Percentiles rank a stretch among this genome's conserved stretches.
phyloP scores from a whole-genome alignment of 2,113 vertebrate genomes.

The Morone saxatilis region DNA sequence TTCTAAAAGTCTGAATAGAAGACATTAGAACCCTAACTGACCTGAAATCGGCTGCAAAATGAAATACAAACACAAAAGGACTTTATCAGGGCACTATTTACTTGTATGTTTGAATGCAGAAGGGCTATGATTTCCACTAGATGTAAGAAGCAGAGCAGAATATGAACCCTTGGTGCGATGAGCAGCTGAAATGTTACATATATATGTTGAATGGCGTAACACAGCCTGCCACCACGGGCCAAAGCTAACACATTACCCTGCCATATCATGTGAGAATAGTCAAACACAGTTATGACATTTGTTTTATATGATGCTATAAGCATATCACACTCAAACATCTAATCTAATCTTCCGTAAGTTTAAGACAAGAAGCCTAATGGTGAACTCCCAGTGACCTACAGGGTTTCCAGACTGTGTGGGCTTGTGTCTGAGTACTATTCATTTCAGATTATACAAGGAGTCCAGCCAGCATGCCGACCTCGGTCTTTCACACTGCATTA shows the following conservation, averaged over 20 bases:
- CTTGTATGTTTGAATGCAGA: not conserved
- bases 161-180: slow-evolving; percentile 51
- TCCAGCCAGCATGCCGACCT: not conserved
- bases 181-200: slow-evolving; percentile 49
- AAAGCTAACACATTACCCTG: slow-evolving; percentile 31
- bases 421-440: not conserved
- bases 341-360: not conserved
- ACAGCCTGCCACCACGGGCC: slow-evolving; percentile 11
- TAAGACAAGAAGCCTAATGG: not conserved
- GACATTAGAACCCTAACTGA: too few relatives aligned
- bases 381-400: not conserved
- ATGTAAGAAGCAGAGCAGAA: slow-evolving; percentile 25
- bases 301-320: not conserved
- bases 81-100: too few relatives aligned
- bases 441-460: slow-evolving; percentile 37
- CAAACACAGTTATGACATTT: not conserved
- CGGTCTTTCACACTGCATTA: slow-evolving; percentile 31
- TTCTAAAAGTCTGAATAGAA: too few relatives aligned
- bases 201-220: slow-evolving; percentile 32
- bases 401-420: not conserved
- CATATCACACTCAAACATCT: not conserved
- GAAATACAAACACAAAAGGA: too few relatives aligned
- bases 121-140: not conserved
- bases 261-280: not conserved
- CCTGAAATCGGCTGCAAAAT: too few relatives aligned